These are phyloP conservation scores for Hydrocynus forskahlii DNA, from an alignment of 2,797 vertebrate genomes.

Conservation along the genomic window DNA sequence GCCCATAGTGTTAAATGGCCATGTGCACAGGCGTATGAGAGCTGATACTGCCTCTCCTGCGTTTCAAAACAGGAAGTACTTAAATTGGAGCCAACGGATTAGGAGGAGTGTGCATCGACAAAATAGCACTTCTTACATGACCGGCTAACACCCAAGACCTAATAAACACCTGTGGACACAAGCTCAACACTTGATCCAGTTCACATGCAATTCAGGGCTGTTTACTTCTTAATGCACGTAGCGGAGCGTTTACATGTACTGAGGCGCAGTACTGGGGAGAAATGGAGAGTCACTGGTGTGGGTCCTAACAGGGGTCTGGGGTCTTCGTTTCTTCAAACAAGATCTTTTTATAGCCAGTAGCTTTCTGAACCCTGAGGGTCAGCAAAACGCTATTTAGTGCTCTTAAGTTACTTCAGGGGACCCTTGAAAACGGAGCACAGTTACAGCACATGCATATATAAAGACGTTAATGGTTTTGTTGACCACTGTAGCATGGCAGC, in stretches of 20 bases:
- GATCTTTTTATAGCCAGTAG: constrained; percentile 63
- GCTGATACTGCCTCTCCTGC: constrained; percentile 52
- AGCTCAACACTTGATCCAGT: constrained; percentile 43
- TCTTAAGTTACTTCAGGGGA: constrained; percentile 63
- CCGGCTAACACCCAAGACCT: constrained; percentile 31
- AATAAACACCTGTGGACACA: constrained; percentile 41
- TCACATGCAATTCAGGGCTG: constrained; percentile 25
- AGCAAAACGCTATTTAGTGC: constrained; percentile 57
- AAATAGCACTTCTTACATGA: constrained; percentile 51
- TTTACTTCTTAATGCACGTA: constrained; percentile 35
- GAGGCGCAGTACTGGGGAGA: constrained; percentile 29
- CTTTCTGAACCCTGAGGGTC: constrained; percentile 55
- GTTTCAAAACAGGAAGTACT: constrained; percentile 66
- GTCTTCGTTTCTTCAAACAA: constrained; percentile 47
- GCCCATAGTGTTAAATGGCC: constrained; percentile 25
- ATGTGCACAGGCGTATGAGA: constrained; percentile 63
- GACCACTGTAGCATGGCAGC: background rate
- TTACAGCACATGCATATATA: constrained; percentile 27
- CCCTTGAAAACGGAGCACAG: constrained; percentile 19
- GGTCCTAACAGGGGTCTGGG: constrained; percentile 28
- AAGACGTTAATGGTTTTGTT: constrained; percentile 29
- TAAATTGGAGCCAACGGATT: constrained; percentile 53
- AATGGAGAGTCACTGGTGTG: constrained; percentile 25
- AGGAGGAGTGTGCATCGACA: constrained; percentile 27
- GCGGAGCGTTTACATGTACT: constrained; percentile 27